Percentiles rank a stretch among this genome's conserved stretches.
phyloP scores from a whole-genome alignment of 2,888 invertebrate genomes.

The Caenorhabditis sp. region DNA sequence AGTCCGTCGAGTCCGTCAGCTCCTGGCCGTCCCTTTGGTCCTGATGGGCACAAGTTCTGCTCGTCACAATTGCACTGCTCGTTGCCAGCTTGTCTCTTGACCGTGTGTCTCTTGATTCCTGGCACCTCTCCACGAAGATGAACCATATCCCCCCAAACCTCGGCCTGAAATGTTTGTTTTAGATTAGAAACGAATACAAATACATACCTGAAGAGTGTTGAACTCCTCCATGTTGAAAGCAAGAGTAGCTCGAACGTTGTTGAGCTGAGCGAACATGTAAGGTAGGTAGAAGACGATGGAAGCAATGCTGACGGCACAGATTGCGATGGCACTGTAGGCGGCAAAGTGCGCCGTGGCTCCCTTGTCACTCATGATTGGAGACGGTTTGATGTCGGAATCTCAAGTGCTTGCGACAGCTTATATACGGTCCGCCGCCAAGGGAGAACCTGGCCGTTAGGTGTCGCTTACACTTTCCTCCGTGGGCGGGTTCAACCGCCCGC shows the following conservation, averaged over 20 bases:
- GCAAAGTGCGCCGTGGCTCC: conserved; percentile 50
- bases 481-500: conserved; percentile 39
- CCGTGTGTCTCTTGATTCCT: conserved; percentile 43
- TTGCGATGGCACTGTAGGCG: conserved; percentile 59
- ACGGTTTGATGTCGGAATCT: conserved; percentile 22
- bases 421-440: conserved; percentile 34
- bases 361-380: conserved; percentile 45
- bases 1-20: conserved; percentile 77
- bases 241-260: conserved; percentile 54
- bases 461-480: conserved; percentile 40
- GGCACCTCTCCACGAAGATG: conserved; percentile 51
- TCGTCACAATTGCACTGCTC: conserved; percentile 65
- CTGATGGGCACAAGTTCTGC: conserved; percentile 61
- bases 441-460: conserved; percentile 48
- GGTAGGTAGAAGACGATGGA: conserved; percentile 61
- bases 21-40: conserved; percentile 75
- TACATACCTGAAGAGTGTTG: conserved; percentile 62
- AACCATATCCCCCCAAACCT: conserved; percentile 66
- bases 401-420: conserved; percentile 19
- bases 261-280: conserved; percentile 56
- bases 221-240: conserved; percentile 65
- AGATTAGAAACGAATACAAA: background rate
- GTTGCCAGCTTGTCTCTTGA: conserved; percentile 55
- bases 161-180: conserved; percentile 51
- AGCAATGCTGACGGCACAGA: conserved; percentile 62